These are phyloP conservation scores for Orchesella cincta DNA, from an alignment of 1,140 invertebrate genomes.

Conservation along the genomic window DNA sequence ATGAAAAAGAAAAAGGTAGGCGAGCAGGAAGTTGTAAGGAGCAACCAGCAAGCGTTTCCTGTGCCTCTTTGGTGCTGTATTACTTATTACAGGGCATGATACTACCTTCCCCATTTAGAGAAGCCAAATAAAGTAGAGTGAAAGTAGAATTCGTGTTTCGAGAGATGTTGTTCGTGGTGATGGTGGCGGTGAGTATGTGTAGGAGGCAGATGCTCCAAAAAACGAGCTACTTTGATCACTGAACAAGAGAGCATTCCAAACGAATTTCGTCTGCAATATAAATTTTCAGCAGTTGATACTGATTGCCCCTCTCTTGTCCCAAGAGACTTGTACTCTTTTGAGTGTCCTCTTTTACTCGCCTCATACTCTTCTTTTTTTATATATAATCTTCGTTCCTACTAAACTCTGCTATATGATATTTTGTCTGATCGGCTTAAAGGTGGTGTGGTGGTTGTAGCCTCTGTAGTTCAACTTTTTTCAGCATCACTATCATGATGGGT, in stretches of 20 bases:
- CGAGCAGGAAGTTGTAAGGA: slow-evolving; percentile 2
- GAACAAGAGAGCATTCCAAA: neutral
- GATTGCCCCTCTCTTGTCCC: slow-evolving; percentile 27
- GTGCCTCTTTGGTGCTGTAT: too few relatives aligned
- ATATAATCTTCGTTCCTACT: too few relatives aligned
- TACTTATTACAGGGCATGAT: too few relatives aligned
- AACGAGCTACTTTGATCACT: slow-evolving; percentile 15
- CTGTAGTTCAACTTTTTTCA: too few relatives aligned
- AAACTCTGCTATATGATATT: too few relatives aligned
- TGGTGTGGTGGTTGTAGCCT: too few relatives aligned
- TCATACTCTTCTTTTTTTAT: neutral
- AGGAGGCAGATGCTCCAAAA: neutral
- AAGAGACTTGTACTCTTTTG: neutral
- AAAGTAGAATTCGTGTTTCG: too few relatives aligned
- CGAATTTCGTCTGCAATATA: slow-evolving; percentile 16
- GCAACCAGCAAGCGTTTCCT: neutral
- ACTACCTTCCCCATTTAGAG: too few relatives aligned
- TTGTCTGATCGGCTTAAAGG: too few relatives aligned
- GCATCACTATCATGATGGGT: too few relatives aligned
- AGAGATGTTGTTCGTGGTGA: too few relatives aligned
- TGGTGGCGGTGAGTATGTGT: neutral
- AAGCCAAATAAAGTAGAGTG: too few relatives aligned
- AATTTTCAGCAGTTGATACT: slow-evolving; percentile 29
- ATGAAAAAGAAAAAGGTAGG: neutral
- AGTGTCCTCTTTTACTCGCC: neutral